phyloP scores from a whole-genome alignment of 2,113 vertebrate species.

The Chionomys nivalis region DNA sequence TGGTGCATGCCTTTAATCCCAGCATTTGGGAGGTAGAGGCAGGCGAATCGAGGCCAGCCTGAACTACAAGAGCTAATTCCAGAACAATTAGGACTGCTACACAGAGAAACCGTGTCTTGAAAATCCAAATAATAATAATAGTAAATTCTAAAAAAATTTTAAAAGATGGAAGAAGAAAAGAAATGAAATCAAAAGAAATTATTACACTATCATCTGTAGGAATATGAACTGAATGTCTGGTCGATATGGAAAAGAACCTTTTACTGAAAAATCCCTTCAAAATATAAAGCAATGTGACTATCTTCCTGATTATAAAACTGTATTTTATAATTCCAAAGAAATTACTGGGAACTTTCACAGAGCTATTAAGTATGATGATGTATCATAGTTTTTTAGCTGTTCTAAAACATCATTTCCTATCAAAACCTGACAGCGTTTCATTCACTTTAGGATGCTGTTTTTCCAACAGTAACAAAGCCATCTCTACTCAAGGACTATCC shows the following conservation, averaged over 20 bases:
- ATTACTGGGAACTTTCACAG: not conserved
- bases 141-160: not conserved
- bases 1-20: not conserved
- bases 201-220: not conserved
- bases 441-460: not conserved
- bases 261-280: not conserved
- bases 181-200: not conserved
- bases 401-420: not conserved
- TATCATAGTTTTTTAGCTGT: not conserved
- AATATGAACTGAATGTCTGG: not conserved
- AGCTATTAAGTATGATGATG: not conserved
- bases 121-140: no score
- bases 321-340: not conserved
- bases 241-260: not conserved
- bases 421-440: not conserved
- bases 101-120: not conserved
- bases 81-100: not conserved
- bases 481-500: slow-evolving; percentile 32
- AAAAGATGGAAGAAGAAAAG: not conserved
- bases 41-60: not conserved
- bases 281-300: not conserved
- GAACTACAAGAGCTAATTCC: not conserved
- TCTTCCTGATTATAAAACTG: not conserved
- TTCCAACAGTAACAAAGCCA: slow-evolving; percentile 41
- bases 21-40: not conserved